Evolutionary conservation across 2,797 vertebrate species (phyloP).

Genomic region (Amniataba percoides): DNA sequence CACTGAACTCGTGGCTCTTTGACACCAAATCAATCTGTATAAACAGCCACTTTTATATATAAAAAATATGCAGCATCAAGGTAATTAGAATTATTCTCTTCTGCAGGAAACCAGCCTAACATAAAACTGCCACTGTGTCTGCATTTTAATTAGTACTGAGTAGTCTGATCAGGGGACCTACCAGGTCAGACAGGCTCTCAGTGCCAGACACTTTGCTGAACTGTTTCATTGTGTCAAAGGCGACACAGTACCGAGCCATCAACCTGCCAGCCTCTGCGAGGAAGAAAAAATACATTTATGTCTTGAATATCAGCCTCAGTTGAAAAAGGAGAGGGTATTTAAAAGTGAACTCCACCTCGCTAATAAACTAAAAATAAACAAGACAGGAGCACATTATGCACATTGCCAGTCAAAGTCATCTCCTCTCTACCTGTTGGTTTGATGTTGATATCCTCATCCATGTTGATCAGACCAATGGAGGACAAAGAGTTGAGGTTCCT

Average conservation of each 20-base stretch:
- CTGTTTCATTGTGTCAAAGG: constrained; percentile 95
- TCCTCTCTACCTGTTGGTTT: constrained; percentile 91
- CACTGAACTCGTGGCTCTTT: constrained; percentile 91
- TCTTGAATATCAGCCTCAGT: not conserved
- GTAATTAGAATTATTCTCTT: not conserved
- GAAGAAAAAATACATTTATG: constrained; percentile 1
- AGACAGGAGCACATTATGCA: not conserved
- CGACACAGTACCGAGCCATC: constrained; percentile 96
- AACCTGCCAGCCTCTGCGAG: constrained; percentile 91
- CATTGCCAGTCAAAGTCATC: not conserved
- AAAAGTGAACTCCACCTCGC: not conserved
- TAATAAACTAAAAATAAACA: not conserved
- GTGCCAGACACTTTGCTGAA: constrained; percentile 90
- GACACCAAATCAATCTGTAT: constrained; percentile 91
- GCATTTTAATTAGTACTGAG: not conserved
- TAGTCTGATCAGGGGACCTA: constrained; percentile 68
- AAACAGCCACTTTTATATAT: constrained; percentile 16
- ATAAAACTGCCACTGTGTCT: not conserved
- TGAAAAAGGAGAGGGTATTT: not conserved
- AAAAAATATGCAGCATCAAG: not conserved
- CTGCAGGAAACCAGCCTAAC: not conserved
- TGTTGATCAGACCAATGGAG: constrained; percentile 91
- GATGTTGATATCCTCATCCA: constrained; percentile 95
- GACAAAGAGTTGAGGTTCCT: constrained; percentile 95
- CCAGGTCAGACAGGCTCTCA: constrained; percentile 94